Evolutionary conservation across 2,888 invertebrate genomes (phyloP).

Genomic region (Sussaba pulchella): DNA sequence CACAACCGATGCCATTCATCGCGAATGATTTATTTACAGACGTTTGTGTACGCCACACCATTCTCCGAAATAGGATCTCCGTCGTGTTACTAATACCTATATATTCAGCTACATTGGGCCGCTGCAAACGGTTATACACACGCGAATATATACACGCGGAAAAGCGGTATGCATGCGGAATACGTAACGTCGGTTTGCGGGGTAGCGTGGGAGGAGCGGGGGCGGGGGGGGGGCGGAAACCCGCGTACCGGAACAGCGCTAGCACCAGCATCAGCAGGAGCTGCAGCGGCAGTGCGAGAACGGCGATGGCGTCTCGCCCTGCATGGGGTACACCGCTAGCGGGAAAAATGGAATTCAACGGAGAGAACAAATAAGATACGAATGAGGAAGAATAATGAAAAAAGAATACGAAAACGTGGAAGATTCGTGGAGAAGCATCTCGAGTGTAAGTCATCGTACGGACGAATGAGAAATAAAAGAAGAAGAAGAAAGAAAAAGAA

Average conservation of each 20-base stretch:
- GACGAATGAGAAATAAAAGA: background rate
- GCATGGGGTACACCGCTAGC: slow-evolving; percentile 23
- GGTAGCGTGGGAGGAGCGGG: background rate
- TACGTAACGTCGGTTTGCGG: slow-evolving; percentile 26
- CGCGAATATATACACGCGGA: background rate
- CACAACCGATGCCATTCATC: slow-evolving; percentile 59
- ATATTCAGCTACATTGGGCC: slow-evolving; percentile 25
- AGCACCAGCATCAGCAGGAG: too few species aligned
- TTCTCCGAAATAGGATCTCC: slow-evolving; percentile 20
- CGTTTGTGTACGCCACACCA: slow-evolving; percentile 42
- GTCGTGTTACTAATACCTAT: slow-evolving; percentile 10
- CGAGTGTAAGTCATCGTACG: slow-evolving; percentile 13
- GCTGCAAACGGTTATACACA: background rate
- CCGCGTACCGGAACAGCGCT: slow-evolving; percentile 43
- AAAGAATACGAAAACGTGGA: background rate
- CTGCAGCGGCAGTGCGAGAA: slow-evolving; percentile 34
- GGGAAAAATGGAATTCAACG: slow-evolving; percentile 16
- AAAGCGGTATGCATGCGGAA: slow-evolving; percentile 39
- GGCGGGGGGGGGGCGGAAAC: slow-evolving; percentile 36
- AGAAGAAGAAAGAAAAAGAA: background rate
- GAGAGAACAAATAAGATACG: too few species aligned
- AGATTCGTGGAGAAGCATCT: slow-evolving; percentile 16
- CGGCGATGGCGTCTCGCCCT: slow-evolving; percentile 24
- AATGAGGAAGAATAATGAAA: background rate
- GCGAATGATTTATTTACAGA: slow-evolving; percentile 61